phyloP scores from a whole-genome alignment of 1,140 invertebrate species.

The Diorhabda carinulata region DNA sequence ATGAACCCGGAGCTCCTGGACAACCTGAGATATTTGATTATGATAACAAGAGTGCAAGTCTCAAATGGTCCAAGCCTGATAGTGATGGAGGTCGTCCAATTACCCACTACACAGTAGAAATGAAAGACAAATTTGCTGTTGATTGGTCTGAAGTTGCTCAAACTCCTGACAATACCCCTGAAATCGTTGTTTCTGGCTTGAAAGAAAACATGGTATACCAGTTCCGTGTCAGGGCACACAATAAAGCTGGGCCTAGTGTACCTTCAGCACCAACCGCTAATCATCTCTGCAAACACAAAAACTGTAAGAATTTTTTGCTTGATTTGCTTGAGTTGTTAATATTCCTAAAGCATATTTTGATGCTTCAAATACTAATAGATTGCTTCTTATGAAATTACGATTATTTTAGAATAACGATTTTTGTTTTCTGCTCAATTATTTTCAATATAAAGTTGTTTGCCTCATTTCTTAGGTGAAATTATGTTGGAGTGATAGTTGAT shows the following conservation, averaged over 20 bases:
- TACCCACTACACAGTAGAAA: constrained; percentile 90
- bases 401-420: too few species aligned
- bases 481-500: too few species aligned
- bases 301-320: constrained; percentile 66
- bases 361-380: neutral
- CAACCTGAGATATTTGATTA: constrained; percentile 93
- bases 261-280: constrained; percentile 90
- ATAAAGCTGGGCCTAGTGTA: constrained; percentile 82
- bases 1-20: constrained; percentile 81
- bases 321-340: constrained; percentile 20
- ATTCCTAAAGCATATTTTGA: neutral
- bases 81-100: constrained; percentile 94
- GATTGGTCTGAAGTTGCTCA: constrained; percentile 86
- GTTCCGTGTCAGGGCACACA: constrained; percentile 87
- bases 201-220: constrained; percentile 93
- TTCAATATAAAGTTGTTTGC: too few species aligned
- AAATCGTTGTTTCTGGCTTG: constrained; percentile 78
- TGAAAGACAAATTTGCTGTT: constrained; percentile 88
- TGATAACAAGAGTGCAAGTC: constrained; percentile 82
- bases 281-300: constrained; percentile 89
- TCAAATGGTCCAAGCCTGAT: constrained; percentile 87
- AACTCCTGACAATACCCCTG: constrained; percentile 71
- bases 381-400: too few species aligned
- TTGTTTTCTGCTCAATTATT: too few species aligned
- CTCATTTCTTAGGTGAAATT: too few species aligned